Evolutionary conservation across 2,113 vertebrate genomes (phyloP).

Genomic region (Bombycilla garrulus): DNA sequence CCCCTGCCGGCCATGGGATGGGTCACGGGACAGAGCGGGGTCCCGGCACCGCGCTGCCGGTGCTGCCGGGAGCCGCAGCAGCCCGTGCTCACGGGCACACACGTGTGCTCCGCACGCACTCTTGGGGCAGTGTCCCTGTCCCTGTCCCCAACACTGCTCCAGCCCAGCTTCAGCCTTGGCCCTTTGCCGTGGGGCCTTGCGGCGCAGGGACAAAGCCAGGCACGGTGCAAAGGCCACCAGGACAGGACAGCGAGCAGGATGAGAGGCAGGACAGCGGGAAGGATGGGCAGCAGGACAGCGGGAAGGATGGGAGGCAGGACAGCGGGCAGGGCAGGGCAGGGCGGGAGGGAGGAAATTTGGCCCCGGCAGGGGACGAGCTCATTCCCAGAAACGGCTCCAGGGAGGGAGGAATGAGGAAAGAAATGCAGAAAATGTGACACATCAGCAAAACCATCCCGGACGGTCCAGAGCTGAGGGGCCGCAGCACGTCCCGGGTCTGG

Average conservation of each 20-base stretch:
- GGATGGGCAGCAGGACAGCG: not conserved
- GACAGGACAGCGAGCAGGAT: not conserved
- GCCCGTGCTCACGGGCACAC: not conserved
- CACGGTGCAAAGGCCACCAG: not conserved
- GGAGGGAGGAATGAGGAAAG: constrained; percentile 34
- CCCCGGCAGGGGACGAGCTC: not conserved
- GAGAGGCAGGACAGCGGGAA: not conserved
- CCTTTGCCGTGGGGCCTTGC: not conserved
- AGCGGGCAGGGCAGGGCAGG: not conserved
- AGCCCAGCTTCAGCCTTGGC: not conserved
- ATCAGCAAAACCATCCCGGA: constrained; percentile 47
- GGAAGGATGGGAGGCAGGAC: not conserved
- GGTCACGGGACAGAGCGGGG: not conserved
- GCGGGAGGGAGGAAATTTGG: not conserved
- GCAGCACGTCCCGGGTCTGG: rapidly evolving
- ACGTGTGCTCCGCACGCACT: not conserved
- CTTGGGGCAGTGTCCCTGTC: not conserved
- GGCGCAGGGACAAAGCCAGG: not conserved
- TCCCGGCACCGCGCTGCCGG: not conserved
- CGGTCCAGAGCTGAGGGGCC: not conserved
- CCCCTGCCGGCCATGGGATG: rapidly evolving
- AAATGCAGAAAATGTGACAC: constrained; percentile 64
- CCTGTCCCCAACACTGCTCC: not conserved
- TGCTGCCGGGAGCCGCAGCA: not conserved
- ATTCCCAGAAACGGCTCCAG: not conserved